phyloP scores from a whole-genome alignment of 2,797 vertebrate species.

The Acropternis orthonyx region DNA sequence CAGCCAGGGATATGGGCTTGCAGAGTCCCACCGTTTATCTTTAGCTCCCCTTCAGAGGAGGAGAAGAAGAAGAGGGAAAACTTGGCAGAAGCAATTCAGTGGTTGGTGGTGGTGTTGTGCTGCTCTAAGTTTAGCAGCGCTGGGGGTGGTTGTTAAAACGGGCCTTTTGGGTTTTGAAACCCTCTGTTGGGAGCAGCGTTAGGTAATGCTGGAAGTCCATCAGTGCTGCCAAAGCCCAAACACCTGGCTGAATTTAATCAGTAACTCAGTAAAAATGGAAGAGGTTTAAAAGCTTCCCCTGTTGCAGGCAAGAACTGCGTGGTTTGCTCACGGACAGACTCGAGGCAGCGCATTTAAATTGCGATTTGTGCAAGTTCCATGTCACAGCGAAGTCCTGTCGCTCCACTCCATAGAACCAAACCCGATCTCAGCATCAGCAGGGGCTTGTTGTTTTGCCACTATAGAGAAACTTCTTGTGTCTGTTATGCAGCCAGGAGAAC shows the following conservation, averaged over 20 bases:
- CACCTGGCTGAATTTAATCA: not conserved
- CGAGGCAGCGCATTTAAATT: accelerated
- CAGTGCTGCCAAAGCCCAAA: not conserved
- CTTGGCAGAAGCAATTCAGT: not conserved
- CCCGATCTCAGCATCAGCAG: slow-evolving; percentile 27
- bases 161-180: not conserved
- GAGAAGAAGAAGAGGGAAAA: not conserved
- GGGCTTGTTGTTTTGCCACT: slow-evolving; percentile 32
- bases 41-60: not conserved
- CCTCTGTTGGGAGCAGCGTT: not conserved
- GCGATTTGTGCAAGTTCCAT: accelerated
- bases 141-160: slow-evolving; percentile 36
- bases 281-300: not conserved
- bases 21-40: not conserved
- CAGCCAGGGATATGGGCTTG: not conserved
- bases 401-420: not conserved
- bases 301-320: accelerated
- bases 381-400: not conserved
- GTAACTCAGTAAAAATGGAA: not conserved
- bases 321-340: accelerated
- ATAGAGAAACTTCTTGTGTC: slow-evolving; percentile 49
- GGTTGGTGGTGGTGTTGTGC: not conserved
- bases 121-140: slow-evolving; percentile 43
- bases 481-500: slow-evolving; percentile 6
- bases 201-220: not conserved